Percentiles rank a stretch among this genome's conserved stretches.
Conservation (phyloP, 2,113 vertebrate genomes). For the Pygoscelis adeliae region DNA sequence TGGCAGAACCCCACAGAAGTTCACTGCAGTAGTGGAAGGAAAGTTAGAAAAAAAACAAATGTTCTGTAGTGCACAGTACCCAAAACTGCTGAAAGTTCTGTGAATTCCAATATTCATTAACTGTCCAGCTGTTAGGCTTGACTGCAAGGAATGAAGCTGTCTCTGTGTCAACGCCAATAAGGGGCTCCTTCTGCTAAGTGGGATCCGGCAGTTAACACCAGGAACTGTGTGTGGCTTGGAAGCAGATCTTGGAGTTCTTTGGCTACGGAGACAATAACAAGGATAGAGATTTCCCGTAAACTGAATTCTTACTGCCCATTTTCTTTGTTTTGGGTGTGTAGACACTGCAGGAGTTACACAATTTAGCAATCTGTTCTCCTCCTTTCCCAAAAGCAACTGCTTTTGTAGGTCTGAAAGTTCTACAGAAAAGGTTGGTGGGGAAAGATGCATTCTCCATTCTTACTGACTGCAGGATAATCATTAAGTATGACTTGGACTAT, state of each 20-base stretch:
- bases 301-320: not conserved
- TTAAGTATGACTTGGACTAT: not conserved
- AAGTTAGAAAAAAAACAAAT: not conserved
- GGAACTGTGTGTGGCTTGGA: not conserved
- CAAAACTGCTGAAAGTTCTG: not conserved
- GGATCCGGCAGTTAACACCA: not conserved
- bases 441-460: not conserved
- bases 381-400: not conserved
- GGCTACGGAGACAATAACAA: not conserved
- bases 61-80: not conserved
- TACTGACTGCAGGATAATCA: not conserved
- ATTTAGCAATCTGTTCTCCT: not conserved
- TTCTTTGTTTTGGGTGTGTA: not conserved
- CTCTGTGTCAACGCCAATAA: not conserved
- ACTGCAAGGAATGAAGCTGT: not conserved
- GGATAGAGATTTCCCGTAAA: not conserved
- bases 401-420: not conserved
- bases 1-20: rapidly evolving
- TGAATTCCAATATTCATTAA: not conserved
- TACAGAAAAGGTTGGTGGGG: not conserved
- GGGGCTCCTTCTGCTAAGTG: not conserved
- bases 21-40: not conserved
- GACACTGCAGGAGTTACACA: not conserved
- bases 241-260: not conserved
- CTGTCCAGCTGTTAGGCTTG: not conserved